These are phyloP conservation scores for Sebastes taczanowskii DNA, from an alignment of 2,797 vertebrate genomes.

Conservation along the genomic window DNA sequence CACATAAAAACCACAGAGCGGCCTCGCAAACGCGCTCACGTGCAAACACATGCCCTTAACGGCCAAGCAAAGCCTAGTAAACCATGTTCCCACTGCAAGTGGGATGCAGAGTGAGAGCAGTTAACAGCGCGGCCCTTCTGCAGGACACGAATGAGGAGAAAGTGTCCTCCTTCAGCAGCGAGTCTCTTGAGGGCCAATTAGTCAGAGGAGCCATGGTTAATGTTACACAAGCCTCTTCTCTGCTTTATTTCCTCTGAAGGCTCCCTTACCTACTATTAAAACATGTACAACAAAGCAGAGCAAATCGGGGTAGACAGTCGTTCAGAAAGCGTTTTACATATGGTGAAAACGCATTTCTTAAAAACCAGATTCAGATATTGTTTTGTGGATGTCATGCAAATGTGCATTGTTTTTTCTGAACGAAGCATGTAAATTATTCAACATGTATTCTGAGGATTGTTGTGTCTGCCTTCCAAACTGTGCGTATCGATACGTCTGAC, in stretches of 20 bases:
- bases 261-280: constrained; percentile 39
- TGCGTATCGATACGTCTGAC: constrained; percentile 30
- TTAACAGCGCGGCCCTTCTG: constrained; percentile 20
- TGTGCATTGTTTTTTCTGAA: background rate
- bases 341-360: background rate
- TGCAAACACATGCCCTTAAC: constrained; percentile 12
- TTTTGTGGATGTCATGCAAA: background rate
- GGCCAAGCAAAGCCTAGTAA: constrained; percentile 5
- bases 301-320: constrained; percentile 14
- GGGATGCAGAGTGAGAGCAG: constrained; percentile 18
- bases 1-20: background rate
- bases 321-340: constrained; percentile 17
- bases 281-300: constrained; percentile 38
- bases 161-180: constrained; percentile 33
- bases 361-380: background rate
- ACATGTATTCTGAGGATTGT: background rate
- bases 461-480: background rate
- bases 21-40: background rate
- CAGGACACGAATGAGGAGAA: constrained; percentile 43
- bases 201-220: constrained; percentile 47
- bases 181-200: constrained; percentile 69
- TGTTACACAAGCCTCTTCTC: constrained; percentile 40
- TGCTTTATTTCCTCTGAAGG: constrained; percentile 52
- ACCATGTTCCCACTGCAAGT: background rate
- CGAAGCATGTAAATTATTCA: background rate